Conservation (phyloP, 64 coral and sea anemone genomes). For the Hydrozoanthus tunicans region DNA sequence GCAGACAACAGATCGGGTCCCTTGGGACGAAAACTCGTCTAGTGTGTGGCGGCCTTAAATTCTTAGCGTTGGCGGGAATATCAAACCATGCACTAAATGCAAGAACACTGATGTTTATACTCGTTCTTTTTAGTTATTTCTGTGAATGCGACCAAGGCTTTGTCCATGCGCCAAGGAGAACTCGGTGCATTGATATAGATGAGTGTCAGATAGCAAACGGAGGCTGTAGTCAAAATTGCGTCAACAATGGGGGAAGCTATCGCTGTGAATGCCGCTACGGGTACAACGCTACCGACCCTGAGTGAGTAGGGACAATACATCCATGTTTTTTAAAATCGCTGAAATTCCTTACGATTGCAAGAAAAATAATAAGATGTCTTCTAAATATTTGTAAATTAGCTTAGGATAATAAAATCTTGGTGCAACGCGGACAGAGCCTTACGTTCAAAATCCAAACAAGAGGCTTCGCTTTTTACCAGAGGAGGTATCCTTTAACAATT, state of each 20-base stretch:
- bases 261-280: slow-evolving; percentile 84
- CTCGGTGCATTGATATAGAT: slow-evolving; percentile 80
- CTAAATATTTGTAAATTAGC: too few relatives aligned
- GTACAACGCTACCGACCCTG: slow-evolving; percentile 55
- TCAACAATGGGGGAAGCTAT: slow-evolving; percentile 81
- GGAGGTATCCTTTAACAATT: too few relatives aligned
- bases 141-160: slow-evolving; percentile 87
- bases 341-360: background rate
- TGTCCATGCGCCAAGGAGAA: slow-evolving; percentile 57
- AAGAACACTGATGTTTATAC: background rate
- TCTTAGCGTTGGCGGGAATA: too few relatives aligned
- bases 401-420: too few relatives aligned
- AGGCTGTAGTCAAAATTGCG: slow-evolving; percentile 82
- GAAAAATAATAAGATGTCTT: too few relatives aligned
- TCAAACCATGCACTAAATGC: too few relatives aligned
- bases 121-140: slow-evolving; percentile 65
- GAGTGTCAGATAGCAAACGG: slow-evolving; percentile 86
- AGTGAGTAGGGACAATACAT: background rate
- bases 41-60: too few relatives aligned
- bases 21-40: too few relatives aligned
- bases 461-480: too few relatives aligned
- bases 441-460: too few relatives aligned
- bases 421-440: too few relatives aligned
- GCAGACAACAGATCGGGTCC: too few relatives aligned
- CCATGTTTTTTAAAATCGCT: background rate